Percentiles rank a stretch among this genome's conserved stretches.
phyloP scores from a whole-genome alignment of 2,113 vertebrate genomes.

The Xiphias gladius region DNA sequence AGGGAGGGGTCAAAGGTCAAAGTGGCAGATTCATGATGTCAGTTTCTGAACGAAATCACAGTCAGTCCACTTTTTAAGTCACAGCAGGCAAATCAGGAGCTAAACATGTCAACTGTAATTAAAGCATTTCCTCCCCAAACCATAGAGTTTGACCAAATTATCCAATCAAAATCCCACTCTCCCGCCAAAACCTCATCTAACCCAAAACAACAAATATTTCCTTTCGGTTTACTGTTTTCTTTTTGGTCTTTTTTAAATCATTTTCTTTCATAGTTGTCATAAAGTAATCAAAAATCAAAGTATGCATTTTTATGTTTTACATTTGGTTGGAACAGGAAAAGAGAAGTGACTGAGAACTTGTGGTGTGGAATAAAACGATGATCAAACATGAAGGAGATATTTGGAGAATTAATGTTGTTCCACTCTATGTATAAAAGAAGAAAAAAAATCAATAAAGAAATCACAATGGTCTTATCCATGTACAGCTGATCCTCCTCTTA shows the following conservation, averaged over 20 bases:
- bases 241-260: not conserved
- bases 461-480: slow-evolving; percentile 81
- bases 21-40: slow-evolving; percentile 12
- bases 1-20: slow-evolving; percentile 53
- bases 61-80: slow-evolving; percentile 7
- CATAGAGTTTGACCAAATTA: not conserved
- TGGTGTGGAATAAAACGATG: slow-evolving; percentile 80
- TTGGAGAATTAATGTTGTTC: slow-evolving; percentile 81
- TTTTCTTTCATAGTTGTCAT: slow-evolving; percentile 46
- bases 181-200: slow-evolving; percentile 1
- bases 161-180: slow-evolving; percentile 18
- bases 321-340: slow-evolving; percentile 73
- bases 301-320: slow-evolving; percentile 63
- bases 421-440: slow-evolving; percentile 80
- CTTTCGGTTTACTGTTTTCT: slow-evolving; percentile 10
- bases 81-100: not conserved
- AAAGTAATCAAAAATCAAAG: slow-evolving; percentile 51
- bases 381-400: slow-evolving; percentile 74
- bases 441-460: slow-evolving; percentile 80
- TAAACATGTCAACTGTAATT: not conserved
- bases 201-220: not conserved
- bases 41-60: slow-evolving; percentile 10
- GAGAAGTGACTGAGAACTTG: slow-evolving; percentile 72
- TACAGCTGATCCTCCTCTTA: slow-evolving; percentile 37
- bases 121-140: slow-evolving; percentile 12